Evolutionary conservation across 2,797 vertebrate genomes (phyloP).

Genomic region (Acrossocheilus wenchowensis): DNA sequence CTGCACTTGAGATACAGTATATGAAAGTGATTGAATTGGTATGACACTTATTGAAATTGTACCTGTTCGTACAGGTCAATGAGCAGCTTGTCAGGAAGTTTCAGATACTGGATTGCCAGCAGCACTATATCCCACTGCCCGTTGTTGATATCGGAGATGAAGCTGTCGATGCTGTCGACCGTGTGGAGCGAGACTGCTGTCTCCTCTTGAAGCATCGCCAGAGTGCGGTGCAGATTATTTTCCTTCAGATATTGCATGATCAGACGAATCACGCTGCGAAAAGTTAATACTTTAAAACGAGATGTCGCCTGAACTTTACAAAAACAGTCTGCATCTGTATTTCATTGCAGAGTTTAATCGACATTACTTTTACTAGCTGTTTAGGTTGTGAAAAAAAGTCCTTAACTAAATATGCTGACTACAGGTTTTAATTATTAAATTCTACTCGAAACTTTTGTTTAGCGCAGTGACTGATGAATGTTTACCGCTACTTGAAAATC

Average conservation of each 20-base stretch:
- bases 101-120: constrained; percentile 96
- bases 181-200: constrained; percentile 96
- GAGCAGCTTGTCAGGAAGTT: constrained; percentile 94
- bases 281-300: not conserved
- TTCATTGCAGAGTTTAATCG: not conserved
- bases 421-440: not conserved
- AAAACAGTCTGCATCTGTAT: not conserved
- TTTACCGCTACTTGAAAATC: no score
- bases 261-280: constrained; percentile 90
- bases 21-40: not conserved
- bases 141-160: constrained; percentile 94
- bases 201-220: constrained; percentile 93
- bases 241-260: constrained; percentile 99
- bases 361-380: no score
- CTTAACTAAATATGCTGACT: not conserved
- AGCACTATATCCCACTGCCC: constrained; percentile 97
- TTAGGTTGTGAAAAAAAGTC: not conserved
- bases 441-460: not conserved
- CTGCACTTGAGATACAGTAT: not conserved
- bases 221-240: constrained; percentile 91
- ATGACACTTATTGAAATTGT: constrained; percentile 32
- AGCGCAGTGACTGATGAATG: not conserved
- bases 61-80: constrained; percentile 99
- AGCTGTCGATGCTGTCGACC: constrained; percentile 98
- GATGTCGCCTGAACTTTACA: not conserved